A percentile compares a stretch with the other conserved stretches of the same genome.
Conservation (phyloP, 2,888 invertebrate species). For the Troides aeacus region DNA sequence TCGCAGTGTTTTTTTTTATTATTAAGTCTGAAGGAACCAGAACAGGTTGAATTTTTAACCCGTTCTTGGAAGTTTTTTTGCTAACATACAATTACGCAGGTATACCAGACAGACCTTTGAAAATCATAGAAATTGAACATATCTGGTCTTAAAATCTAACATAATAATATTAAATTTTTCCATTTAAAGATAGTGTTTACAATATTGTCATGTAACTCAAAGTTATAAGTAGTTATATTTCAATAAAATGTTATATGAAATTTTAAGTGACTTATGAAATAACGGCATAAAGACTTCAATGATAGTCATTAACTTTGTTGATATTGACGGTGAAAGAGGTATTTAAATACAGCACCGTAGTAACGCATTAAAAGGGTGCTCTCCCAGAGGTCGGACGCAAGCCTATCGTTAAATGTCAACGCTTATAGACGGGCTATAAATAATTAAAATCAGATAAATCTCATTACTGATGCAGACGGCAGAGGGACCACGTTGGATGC, state of each 20-base stretch:
- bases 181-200: too few species aligned
- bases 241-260: too few species aligned
- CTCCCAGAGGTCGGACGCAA: constrained; percentile 20
- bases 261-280: neutral
- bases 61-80: too few species aligned
- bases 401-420: constrained; percentile 25
- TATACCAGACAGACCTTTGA: too few species aligned
- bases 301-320: neutral
- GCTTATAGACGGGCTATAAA: constrained; percentile 31
- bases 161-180: too few species aligned
- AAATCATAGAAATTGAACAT: too few species aligned
- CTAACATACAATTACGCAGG: too few species aligned
- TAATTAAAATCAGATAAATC: constrained; percentile 35
- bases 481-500: constrained; percentile 31
- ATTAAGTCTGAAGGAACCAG: too few species aligned
- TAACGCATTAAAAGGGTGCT: constrained; percentile 8
- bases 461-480: constrained; percentile 36
- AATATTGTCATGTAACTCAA: too few species aligned
- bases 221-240: too few species aligned
- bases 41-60: too few species aligned
- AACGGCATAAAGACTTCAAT: neutral
- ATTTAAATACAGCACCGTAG: constrained; percentile 19
- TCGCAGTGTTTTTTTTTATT: neutral
- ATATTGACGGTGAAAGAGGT: neutral
- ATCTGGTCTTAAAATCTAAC: too few species aligned